These are phyloP conservation scores for Corbicula japonica DNA, from an alignment of 2,888 invertebrate species.

Conservation along the genomic window DNA sequence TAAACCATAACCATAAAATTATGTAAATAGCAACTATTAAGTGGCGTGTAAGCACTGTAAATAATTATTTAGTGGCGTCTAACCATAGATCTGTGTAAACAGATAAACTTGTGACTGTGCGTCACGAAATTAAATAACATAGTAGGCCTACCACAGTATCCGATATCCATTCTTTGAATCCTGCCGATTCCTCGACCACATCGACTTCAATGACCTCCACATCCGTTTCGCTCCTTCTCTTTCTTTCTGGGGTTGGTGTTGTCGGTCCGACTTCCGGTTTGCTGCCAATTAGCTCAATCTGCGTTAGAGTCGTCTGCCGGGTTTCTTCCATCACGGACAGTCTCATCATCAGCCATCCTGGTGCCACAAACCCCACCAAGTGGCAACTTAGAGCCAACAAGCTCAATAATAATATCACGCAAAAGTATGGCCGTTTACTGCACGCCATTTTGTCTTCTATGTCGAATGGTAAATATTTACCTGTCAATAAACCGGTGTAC, in stretches of 20 bases:
- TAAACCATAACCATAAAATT: too few relatives aligned
- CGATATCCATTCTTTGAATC: slow-evolving; percentile 26
- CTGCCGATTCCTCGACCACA: slow-evolving; percentile 21
- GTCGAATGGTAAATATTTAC: too few relatives aligned
- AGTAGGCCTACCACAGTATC: slow-evolving; percentile 24
- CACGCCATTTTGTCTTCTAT: slow-evolving; percentile 33
- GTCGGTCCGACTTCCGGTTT: not conserved
- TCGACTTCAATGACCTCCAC: slow-evolving; percentile 18
- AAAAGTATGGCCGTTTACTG: slow-evolving; percentile 21
- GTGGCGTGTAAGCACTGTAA: too few relatives aligned
- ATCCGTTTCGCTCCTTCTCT: slow-evolving; percentile 19
- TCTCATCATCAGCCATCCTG: slow-evolving; percentile 54
- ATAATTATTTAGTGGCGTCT: too few relatives aligned
- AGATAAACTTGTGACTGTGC: too few relatives aligned
- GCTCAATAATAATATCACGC: slow-evolving; percentile 34
- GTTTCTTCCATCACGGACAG: slow-evolving; percentile 22
- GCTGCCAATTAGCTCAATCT: not conserved
- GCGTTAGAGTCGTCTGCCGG: slow-evolving; percentile 6
- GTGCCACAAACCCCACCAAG: slow-evolving; percentile 37
- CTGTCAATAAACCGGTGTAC: too few relatives aligned
- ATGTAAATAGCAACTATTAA: too few relatives aligned
- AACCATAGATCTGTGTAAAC: too few relatives aligned
- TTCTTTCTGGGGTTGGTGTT: slow-evolving; percentile 9
- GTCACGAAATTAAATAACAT: too few relatives aligned
- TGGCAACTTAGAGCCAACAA: slow-evolving; percentile 39